A percentile compares a stretch with the other conserved stretches of the same genome.
These are phyloP conservation scores for Andrena camellia DNA, from an alignment of 2,888 invertebrate species.

Conservation along the genomic window DNA sequence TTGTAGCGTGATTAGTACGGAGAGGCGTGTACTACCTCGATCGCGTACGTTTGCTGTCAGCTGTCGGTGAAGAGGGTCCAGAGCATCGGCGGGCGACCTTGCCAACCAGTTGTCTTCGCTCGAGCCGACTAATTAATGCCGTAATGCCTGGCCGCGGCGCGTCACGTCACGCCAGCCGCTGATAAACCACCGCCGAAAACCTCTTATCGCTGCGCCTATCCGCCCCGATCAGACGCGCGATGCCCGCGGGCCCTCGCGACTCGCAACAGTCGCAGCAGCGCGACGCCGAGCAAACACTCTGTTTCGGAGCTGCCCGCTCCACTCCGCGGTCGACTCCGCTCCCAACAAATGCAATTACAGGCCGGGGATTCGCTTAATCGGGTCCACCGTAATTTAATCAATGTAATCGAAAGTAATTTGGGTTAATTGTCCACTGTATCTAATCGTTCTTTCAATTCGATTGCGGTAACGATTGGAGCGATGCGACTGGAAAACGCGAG, in stretches of 20 bases:
- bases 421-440: constrained; percentile 60
- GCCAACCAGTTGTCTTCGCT: constrained; percentile 80
- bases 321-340: constrained; percentile 43
- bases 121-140: constrained; percentile 79
- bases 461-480: constrained; percentile 39
- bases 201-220: constrained; percentile 12
- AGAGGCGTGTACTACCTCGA: constrained; percentile 82
- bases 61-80: constrained; percentile 77
- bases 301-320: constrained; percentile 22
- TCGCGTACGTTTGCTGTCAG: constrained; percentile 83
- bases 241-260: no score
- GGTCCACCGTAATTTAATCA: constrained; percentile 65
- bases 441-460: constrained; percentile 62
- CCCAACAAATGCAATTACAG: constrained; percentile 59
- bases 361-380: constrained; percentile 58
- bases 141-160: constrained; percentile 67
- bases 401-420: constrained; percentile 68
- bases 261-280: neutral
- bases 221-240: neutral
- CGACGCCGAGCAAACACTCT: neutral
- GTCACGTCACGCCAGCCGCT: constrained; percentile 38
- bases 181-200: constrained; percentile 59
- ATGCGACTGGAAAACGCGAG: neutral
- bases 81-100: constrained; percentile 76
- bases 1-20: constrained; percentile 84